Evolutionary conservation across 2,113 vertebrate genomes (phyloP).

Genomic region (Peucedramus taeniatus): DNA sequence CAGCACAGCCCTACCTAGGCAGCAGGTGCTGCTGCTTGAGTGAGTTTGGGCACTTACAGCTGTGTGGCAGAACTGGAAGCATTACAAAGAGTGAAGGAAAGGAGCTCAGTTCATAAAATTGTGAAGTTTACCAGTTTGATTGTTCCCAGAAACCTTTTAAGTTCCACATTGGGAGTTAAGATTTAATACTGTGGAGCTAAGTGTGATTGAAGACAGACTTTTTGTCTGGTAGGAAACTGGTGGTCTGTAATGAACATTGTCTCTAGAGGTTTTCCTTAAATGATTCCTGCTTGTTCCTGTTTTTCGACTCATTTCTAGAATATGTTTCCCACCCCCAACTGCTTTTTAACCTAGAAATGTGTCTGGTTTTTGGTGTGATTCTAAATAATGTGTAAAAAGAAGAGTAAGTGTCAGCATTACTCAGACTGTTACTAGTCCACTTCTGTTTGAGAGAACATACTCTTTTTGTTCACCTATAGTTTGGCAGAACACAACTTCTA

Average conservation of each 20-base stretch:
- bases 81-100: neutral
- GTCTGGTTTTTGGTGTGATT: neutral
- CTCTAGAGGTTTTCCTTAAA: neutral
- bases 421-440: neutral
- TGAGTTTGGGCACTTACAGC: neutral
- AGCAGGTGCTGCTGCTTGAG: neutral
- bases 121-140: neutral
- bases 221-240: neutral
- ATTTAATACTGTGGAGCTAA: neutral
- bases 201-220: neutral
- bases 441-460: neutral
- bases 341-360: neutral
- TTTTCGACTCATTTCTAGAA: neutral
- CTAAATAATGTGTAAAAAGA: neutral
- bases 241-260: neutral
- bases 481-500: neutral
- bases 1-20: neutral
- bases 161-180: neutral
- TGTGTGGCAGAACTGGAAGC: neutral
- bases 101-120: neutral
- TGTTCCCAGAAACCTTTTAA: neutral
- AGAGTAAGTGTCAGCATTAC: neutral
- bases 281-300: neutral
- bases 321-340: accelerated
- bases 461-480: neutral